These are phyloP conservation scores for Virgularia gustaviana DNA, from an alignment of 92 coral and sea anemone species.

Conservation along the genomic window DNA sequence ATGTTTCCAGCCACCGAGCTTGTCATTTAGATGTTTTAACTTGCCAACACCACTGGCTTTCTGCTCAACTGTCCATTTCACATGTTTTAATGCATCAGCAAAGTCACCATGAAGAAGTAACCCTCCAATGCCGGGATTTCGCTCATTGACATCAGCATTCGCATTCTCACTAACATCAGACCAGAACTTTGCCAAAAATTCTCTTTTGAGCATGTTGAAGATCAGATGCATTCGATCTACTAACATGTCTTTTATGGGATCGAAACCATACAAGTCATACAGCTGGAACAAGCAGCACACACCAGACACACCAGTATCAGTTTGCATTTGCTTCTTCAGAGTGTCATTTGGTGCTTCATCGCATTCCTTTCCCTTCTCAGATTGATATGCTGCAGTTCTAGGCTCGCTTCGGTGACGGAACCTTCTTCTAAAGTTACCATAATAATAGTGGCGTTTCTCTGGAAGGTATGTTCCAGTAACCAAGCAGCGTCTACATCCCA, in stretches of 20 bases:
- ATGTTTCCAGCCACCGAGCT: no score
- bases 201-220: background rate
- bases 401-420: background rate
- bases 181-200: constrained; percentile 11
- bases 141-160: background rate
- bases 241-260: background rate
- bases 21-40: no score
- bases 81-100: background rate
- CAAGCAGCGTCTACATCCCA: constrained; percentile 19
- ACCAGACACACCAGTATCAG: background rate
- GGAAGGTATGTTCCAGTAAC: background rate
- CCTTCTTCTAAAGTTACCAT: background rate
- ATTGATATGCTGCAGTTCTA: background rate
- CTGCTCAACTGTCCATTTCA: no score
- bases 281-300: background rate
- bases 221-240: background rate
- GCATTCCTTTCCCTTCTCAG: background rate
- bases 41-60: no score
- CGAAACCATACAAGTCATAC: background rate
- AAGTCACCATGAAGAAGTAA: background rate
- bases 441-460: constrained; percentile 23
- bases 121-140: constrained; percentile 16
- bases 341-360: background rate
- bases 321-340: background rate
- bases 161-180: background rate